phyloP scores from a whole-genome alignment of 2,113 vertebrate species.

The Anolis carolinensis region DNA sequence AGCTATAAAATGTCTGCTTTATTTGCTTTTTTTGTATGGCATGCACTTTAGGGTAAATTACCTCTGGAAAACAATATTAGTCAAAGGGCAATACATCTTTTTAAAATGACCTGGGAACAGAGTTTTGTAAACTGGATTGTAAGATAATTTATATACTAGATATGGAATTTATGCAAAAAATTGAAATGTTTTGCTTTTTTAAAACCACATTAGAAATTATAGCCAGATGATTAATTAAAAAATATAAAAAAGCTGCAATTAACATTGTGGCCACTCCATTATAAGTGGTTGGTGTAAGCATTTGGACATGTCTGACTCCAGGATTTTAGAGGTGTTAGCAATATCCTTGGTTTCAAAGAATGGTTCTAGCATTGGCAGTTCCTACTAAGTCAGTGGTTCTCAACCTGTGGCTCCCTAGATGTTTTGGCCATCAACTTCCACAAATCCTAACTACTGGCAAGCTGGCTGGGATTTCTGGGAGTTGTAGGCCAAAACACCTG shows the following conservation, averaged over 20 bases:
- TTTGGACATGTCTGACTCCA: no score
- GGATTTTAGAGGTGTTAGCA: no score
- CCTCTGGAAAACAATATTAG: not conserved
- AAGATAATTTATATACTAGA: not conserved
- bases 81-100: not conserved
- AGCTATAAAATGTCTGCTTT: constrained; percentile 48
- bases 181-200: not conserved
- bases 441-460: no score
- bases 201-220: not conserved
- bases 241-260: not conserved
- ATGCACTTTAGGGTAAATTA: constrained; percentile 17
- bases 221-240: not conserved
- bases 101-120: not conserved
- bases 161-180: not conserved
- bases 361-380: no score
- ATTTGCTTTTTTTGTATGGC: not conserved
- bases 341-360: no score
- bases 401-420: no score
- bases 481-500: no score
- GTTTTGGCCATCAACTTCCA: no score
- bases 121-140: not conserved
- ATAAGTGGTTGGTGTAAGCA: no score
- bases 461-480: no score
- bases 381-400: no score
- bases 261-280: no score